These are phyloP conservation scores for Nematolebias whitei DNA, from an alignment of 2,113 vertebrate species.

Conservation along the genomic window DNA sequence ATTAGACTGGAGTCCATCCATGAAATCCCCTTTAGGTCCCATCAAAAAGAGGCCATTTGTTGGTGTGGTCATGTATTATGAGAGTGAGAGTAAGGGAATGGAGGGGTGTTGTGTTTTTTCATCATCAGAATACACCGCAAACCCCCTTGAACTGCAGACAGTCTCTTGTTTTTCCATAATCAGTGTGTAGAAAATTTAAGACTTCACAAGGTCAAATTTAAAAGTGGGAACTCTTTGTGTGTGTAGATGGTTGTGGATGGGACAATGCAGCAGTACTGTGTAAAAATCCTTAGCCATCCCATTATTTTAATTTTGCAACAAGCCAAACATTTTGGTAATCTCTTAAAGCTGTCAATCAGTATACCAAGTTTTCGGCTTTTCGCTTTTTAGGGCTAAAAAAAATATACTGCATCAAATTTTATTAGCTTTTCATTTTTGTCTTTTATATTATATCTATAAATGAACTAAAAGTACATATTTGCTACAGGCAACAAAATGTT, in stretches of 20 bases:
- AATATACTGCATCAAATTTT: neutral
- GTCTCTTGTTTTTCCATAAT: conserved; percentile 28
- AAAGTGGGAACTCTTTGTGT: conserved; percentile 28
- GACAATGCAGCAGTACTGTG: conserved; percentile 44
- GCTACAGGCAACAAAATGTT: no score
- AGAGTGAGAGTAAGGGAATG: conserved; percentile 39
- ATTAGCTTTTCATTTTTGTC: neutral
- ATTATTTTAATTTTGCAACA: neutral
- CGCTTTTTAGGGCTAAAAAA: neutral
- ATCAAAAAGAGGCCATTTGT: conserved; percentile 32
- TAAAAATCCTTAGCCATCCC: neutral
- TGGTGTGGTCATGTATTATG: conserved; percentile 48
- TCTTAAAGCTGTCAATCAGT: neutral
- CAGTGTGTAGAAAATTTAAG: conserved; percentile 3
- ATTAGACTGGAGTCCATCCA: conserved; percentile 77
- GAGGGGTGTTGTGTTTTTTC: conserved; percentile 55
- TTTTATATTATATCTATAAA: no score
- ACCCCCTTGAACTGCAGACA: conserved; percentile 50
- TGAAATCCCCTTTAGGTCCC: conserved; percentile 74
- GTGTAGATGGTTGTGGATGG: conserved; percentile 50
- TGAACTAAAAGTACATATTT: no score
- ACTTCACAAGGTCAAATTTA: conserved; percentile 45
- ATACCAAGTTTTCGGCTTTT: neutral
- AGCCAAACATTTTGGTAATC: neutral
- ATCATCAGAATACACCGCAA: conserved; percentile 63